These are phyloP conservation scores for Rhinogobio ventralis DNA, from an alignment of 2,797 vertebrate species.

Conservation along the genomic window DNA sequence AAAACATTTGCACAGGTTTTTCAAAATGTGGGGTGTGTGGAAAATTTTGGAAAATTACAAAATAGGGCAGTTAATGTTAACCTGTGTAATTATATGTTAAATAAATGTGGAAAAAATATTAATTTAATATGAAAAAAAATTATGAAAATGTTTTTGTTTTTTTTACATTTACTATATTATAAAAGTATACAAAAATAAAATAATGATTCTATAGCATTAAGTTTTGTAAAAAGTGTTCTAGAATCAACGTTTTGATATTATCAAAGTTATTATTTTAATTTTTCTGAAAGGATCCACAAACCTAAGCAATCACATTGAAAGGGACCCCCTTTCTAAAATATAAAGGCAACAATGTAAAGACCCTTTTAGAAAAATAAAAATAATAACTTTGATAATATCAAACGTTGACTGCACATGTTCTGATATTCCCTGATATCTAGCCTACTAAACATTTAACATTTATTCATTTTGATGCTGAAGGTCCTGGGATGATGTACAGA, in stretches of 20 bases:
- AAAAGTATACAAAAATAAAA: neutral
- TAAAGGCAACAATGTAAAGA: no score
- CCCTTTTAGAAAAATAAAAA: no score
- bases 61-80: neutral
- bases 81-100: no score
- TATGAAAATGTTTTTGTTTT: no score
- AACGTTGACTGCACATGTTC: neutral
- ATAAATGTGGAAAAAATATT: no score
- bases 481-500: neutral
- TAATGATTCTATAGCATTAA: neutral
- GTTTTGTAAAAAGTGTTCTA: neutral
- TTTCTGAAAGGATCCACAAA: neutral
- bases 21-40: neutral
- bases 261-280: neutral
- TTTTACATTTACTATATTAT: neutral
- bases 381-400: no score
- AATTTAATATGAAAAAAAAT: no score
- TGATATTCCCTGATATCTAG: neutral
- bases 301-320: no score
- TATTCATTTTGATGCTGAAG: neutral
- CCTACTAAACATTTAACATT: neutral
- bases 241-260: neutral
- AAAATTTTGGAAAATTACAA: neutral
- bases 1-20: neutral
- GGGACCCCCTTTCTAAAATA: no score